Evolutionary conservation across 2,113 vertebrate genomes (phyloP).

Genomic region (Petrocephalus microphthalmus): DNA sequence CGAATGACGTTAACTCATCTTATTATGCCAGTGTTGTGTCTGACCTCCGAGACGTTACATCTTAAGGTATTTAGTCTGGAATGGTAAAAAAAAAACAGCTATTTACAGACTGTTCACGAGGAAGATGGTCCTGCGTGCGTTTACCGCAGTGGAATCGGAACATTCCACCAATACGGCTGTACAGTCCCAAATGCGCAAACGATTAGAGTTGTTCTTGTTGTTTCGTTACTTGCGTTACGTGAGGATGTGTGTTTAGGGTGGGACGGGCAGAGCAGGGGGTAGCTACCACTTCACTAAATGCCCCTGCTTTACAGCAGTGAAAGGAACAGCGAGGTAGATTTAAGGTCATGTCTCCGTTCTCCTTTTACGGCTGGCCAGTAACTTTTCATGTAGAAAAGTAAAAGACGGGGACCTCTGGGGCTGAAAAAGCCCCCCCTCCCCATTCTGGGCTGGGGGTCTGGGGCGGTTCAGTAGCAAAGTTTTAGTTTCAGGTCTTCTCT

Average conservation of each 20-base stretch:
- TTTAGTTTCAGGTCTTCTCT: background rate
- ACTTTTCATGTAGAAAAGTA: background rate
- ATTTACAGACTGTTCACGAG: background rate
- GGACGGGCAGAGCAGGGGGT: background rate
- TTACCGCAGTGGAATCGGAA: background rate
- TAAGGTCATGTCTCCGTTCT: background rate
- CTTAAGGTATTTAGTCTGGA: background rate
- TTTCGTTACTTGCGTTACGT: background rate
- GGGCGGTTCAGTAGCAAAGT: background rate
- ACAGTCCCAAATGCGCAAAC: background rate
- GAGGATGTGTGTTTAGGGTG: background rate
- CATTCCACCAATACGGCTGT: background rate
- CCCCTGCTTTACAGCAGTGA: background rate
- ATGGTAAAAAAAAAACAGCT: background rate
- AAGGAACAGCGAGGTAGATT: background rate
- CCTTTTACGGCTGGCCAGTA: background rate
- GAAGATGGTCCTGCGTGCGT: background rate
- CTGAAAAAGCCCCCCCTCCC: background rate
- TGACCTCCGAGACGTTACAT: background rate
- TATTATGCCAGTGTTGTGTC: background rate
- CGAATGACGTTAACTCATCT: background rate
- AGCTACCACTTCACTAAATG: background rate
- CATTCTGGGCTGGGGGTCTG: background rate
- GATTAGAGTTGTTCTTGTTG: background rate
- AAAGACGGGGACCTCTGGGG: background rate